Evolutionary conservation across 2,888 invertebrate genomes (phyloP).

Genomic region (Drosophila borealis): DNA sequence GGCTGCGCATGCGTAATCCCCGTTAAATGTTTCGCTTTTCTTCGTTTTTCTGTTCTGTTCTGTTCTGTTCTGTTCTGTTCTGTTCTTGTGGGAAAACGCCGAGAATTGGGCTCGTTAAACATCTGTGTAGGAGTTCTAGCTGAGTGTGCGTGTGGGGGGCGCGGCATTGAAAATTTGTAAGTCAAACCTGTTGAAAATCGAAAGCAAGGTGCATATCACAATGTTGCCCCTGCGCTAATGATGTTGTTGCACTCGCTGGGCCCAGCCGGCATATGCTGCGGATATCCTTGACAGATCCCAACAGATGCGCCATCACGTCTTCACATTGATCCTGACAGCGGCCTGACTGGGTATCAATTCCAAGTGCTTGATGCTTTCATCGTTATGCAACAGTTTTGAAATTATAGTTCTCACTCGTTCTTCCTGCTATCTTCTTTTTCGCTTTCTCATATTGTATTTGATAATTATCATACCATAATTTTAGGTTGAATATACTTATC

Average conservation of each 20-base stretch:
- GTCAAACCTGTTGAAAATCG: constrained; percentile 69
- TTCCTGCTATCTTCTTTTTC: not conserved
- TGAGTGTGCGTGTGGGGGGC: constrained; percentile 29
- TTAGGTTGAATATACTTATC: not conserved
- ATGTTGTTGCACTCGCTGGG: constrained; percentile 52
- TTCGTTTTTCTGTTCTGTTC: constrained; percentile 4
- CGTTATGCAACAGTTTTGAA: not conserved
- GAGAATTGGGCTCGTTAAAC: constrained; percentile 41
- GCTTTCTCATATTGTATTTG: not conserved
- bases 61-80: constrained; percentile 1
- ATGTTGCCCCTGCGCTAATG: constrained; percentile 53
- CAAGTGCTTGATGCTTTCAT: no score
- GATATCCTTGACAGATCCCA: constrained; percentile 67
- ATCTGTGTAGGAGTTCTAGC: constrained; percentile 33
- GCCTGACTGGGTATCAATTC: constrained; percentile 10
- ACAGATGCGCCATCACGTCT: constrained; percentile 31
- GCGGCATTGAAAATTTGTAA: constrained; percentile 49
- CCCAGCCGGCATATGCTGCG: constrained; percentile 58
- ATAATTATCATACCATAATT: constrained; percentile 12
- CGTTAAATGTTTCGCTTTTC: constrained; percentile 62
- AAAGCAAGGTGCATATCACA: constrained; percentile 49
- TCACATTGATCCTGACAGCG: not conserved
- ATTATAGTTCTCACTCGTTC: not conserved
- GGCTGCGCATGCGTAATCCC: constrained; percentile 68
- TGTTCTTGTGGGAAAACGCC: constrained; percentile 45